Conservation (phyloP, 1,140 invertebrate species). For the Latrodectus geometricus region DNA sequence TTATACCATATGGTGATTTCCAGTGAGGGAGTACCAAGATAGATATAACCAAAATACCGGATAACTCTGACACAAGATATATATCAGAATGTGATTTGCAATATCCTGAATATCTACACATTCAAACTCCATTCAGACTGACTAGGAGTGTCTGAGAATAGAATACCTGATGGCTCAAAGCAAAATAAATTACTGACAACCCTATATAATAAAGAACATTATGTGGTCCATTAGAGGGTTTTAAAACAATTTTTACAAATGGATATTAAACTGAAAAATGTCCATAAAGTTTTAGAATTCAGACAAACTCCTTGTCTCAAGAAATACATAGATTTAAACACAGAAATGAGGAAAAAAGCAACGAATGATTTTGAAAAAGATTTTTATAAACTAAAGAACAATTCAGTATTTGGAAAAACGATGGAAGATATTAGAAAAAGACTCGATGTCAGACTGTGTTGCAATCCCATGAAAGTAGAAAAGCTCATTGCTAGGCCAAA, state of each 20-base stretch:
- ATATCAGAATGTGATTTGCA: too few relatives aligned
- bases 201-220: neutral
- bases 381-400: slow-evolving; percentile 71
- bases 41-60: too few relatives aligned
- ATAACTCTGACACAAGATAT: too few relatives aligned
- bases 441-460: neutral
- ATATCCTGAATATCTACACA: too few relatives aligned
- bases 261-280: neutral
- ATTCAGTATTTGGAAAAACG: slow-evolving; percentile 70
- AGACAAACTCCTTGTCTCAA: neutral
- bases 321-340: slow-evolving; percentile 3
- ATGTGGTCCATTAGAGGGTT: slow-evolving; percentile 5
- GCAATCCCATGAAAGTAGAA: slow-evolving; percentile 64
- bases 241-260: neutral
- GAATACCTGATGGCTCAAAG: too few relatives aligned
- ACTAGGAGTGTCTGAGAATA: too few relatives aligned
- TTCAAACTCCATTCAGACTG: too few relatives aligned
- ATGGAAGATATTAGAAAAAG: slow-evolving; percentile 67
- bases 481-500: slow-evolving; percentile 68
- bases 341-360: slow-evolving; percentile 66
- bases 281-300: slow-evolving; percentile 14
- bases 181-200: neutral
- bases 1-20: too few relatives aligned
- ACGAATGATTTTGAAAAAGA: slow-evolving; percentile 70
- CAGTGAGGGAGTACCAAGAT: too few relatives aligned